These are phyloP conservation scores for Galerucella pusilla DNA, from an alignment of 2,888 invertebrate species.

Conservation along the genomic window DNA sequence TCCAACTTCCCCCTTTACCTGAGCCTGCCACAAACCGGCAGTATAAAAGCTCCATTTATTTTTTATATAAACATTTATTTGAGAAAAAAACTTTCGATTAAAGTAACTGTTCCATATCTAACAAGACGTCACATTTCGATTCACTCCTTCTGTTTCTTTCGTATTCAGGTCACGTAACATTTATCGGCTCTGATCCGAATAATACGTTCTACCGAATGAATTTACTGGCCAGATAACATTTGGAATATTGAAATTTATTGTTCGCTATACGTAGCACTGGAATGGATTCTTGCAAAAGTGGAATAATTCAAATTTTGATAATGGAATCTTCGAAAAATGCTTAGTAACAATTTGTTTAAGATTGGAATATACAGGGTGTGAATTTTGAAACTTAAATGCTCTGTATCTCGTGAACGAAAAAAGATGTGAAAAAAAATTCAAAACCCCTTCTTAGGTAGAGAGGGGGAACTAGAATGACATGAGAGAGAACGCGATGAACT, in stretches of 20 bases:
- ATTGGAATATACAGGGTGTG: no score
- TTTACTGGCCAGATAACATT: slow-evolving; percentile 36
- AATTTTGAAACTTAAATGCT: no score
- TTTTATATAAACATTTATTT: background rate
- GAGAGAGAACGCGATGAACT: no score
- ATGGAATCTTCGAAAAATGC: slow-evolving; percentile 1
- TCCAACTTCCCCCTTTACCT: no score
- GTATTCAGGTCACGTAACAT: slow-evolving; percentile 34
- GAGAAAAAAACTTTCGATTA: background rate
- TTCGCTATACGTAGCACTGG: slow-evolving; percentile 21
- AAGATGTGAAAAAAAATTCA: no score
- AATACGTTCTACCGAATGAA: slow-evolving; percentile 33
- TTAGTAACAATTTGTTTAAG: no score
- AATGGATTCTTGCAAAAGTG: slow-evolving; percentile 19
- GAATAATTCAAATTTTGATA: slow-evolving; percentile 31
- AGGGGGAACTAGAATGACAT: no score
- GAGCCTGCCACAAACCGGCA: no score
- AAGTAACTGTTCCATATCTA: slow-evolving; percentile 14
- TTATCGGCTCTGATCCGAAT: slow-evolving; percentile 26
- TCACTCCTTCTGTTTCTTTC: slow-evolving; percentile 19
- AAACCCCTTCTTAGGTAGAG: no score
- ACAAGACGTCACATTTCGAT: slow-evolving; percentile 12
- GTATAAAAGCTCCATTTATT: no score
- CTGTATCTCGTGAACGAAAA: no score
- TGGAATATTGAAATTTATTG: slow-evolving; percentile 35